These are phyloP conservation scores for Phoenicopterus ruber DNA, from an alignment of 2,113 vertebrate genomes.

Conservation along the genomic window DNA sequence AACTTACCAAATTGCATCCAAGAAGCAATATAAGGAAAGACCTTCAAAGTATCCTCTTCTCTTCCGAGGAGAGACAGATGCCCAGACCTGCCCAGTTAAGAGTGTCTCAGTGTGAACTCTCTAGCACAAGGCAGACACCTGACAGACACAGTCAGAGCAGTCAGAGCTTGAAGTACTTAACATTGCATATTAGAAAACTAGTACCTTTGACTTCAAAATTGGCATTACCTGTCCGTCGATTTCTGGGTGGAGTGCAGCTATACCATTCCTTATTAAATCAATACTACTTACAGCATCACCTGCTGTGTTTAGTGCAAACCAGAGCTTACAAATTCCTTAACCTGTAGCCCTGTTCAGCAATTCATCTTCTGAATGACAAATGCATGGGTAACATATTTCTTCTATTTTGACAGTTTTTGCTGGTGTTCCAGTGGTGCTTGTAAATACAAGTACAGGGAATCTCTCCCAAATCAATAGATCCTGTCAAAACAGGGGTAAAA, in stretches of 20 bases:
- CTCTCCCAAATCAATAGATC: background rate
- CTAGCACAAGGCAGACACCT: background rate
- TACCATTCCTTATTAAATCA: background rate
- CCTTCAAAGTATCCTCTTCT: background rate
- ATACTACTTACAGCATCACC: background rate
- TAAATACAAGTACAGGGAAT: background rate
- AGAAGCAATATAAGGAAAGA: background rate
- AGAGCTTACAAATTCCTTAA: background rate
- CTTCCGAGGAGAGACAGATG: background rate
- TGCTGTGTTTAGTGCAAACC: background rate
- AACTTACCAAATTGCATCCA: background rate
- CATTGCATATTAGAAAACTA: background rate
- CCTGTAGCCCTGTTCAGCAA: background rate
- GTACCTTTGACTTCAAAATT: background rate
- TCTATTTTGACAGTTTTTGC: background rate
- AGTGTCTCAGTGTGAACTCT: background rate
- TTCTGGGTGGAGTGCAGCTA: background rate
- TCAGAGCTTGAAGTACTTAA: background rate
- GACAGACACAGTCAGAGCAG: background rate
- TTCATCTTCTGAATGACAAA: background rate
- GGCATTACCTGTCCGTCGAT: background rate
- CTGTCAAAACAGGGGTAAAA: background rate
- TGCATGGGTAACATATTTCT: background rate
- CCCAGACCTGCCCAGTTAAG: background rate
- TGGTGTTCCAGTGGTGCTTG: background rate